Evolutionary conservation across 2,888 invertebrate genomes (phyloP).

Genomic region (Agonopterix subpropinquella): DNA sequence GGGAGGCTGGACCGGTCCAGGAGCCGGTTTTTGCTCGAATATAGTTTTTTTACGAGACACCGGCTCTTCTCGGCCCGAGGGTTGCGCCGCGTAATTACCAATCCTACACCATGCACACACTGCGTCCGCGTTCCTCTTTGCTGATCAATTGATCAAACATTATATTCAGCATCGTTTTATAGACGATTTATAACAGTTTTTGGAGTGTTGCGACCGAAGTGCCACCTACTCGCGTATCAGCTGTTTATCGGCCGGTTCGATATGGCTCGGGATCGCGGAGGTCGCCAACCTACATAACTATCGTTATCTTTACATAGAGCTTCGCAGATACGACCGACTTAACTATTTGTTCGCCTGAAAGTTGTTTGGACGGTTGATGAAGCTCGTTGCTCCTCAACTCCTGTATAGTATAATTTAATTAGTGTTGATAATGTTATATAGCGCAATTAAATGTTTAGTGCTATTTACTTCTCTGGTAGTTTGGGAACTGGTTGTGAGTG

Average conservation of each 20-base stretch:
- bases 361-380: background rate
- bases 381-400: no score
- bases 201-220: no score
- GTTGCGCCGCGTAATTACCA: slow-evolving; percentile 26
- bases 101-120: slow-evolving; percentile 16
- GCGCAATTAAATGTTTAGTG: no score
- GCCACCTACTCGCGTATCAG: slow-evolving; percentile 5
- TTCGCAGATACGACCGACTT: background rate
- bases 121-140: no score
- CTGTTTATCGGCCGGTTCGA: slow-evolving; percentile 8
- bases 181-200: no score
- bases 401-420: no score
- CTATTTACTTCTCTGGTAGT: no score
- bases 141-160: no score
- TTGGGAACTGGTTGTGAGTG: no score
- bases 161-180: no score
- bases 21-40: slow-evolving; percentile 40
- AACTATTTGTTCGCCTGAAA: slow-evolving; percentile 3
- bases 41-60: slow-evolving; percentile 33
- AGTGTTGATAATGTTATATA: no score
- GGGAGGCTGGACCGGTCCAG: slow-evolving; percentile 24
- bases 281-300: slow-evolving; percentile 14
- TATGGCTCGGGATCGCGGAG: slow-evolving; percentile 9
- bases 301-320: background rate
- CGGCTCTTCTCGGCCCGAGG: slow-evolving; percentile 14